Evolutionary conservation across 2,888 invertebrate genomes (phyloP).

Genomic region (Hyppa rectilinea): DNA sequence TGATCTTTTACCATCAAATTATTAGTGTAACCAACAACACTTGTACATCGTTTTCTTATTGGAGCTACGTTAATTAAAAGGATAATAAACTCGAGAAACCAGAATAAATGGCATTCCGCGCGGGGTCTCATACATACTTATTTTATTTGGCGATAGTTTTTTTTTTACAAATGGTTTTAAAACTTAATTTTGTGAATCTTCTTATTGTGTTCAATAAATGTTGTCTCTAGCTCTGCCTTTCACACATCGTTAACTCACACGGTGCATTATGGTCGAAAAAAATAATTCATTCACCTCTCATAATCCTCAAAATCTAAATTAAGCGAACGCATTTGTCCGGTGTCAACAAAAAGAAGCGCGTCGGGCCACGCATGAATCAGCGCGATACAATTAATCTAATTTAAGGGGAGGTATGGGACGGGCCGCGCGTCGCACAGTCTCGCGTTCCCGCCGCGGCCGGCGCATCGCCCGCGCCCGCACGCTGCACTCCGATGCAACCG

Average conservation of each 20-base stretch:
- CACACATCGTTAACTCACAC: conserved; percentile 39
- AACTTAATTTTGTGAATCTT: neutral
- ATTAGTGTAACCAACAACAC: neutral
- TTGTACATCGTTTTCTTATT: conserved; percentile 5
- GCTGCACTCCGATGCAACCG: conserved; percentile 67
- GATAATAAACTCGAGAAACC: neutral
- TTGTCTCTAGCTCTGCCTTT: conserved; percentile 27
- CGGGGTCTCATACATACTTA: neutral
- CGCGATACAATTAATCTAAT: conserved; percentile 90
- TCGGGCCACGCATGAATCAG: conserved; percentile 86
- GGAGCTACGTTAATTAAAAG: neutral
- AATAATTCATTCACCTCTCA: conserved; percentile 80
- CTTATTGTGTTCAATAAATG: conserved; percentile 2
- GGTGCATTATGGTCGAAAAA: conserved; percentile 60
- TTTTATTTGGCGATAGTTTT: neutral
- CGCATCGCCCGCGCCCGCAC: conserved; percentile 79
- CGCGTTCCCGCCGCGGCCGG: conserved; percentile 79
- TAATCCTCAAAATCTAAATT: conserved; percentile 81
- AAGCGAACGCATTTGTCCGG: conserved; percentile 84
- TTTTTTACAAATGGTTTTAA: neutral
- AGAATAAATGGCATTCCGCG: neutral
- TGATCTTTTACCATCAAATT: conserved; percentile 1
- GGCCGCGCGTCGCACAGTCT: conserved; percentile 88
- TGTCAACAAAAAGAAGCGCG: conserved; percentile 85
- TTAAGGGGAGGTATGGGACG: conserved; percentile 86